Evolutionary conservation across 2,113 vertebrate genomes (phyloP).

Genomic region (Daboia siamensis): DNA sequence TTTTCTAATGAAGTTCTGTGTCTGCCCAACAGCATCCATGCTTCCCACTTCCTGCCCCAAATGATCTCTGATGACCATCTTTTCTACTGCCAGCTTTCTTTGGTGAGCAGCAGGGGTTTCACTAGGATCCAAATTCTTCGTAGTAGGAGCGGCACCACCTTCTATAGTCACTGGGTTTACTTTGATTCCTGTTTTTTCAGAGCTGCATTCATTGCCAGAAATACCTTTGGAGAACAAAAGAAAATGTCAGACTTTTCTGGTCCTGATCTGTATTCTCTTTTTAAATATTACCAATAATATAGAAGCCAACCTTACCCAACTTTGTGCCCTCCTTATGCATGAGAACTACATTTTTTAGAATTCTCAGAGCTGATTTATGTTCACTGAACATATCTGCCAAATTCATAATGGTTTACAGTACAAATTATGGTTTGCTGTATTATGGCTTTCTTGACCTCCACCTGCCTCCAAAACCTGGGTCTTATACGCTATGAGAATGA

Average conservation of each 20-base stretch:
- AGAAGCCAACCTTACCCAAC: neutral
- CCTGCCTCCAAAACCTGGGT: neutral
- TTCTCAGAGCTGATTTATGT: neutral
- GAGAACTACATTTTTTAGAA: neutral
- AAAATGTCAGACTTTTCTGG: neutral
- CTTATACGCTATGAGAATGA: neutral
- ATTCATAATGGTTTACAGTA: neutral
- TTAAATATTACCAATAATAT: neutral
- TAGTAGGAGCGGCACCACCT: neutral
- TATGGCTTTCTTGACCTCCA: neutral
- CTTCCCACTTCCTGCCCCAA: constrained; percentile 36
- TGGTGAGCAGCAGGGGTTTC: neutral
- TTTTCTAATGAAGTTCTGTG: constrained; percentile 3
- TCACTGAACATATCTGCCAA: neutral
- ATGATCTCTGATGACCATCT: constrained; percentile 44
- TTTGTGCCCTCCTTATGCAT: neutral
- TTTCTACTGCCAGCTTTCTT: constrained; percentile 47
- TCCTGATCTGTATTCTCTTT: neutral
- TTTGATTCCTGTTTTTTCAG: neutral
- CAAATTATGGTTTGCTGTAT: neutral
- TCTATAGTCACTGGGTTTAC: neutral
- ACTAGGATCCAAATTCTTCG: neutral
- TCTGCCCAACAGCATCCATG: constrained; percentile 30
- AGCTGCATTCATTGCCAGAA: neutral
- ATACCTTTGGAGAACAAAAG: constrained; percentile 8